phyloP scores from a whole-genome alignment of 2,113 vertebrate genomes.

The Rattus rattus region DNA sequence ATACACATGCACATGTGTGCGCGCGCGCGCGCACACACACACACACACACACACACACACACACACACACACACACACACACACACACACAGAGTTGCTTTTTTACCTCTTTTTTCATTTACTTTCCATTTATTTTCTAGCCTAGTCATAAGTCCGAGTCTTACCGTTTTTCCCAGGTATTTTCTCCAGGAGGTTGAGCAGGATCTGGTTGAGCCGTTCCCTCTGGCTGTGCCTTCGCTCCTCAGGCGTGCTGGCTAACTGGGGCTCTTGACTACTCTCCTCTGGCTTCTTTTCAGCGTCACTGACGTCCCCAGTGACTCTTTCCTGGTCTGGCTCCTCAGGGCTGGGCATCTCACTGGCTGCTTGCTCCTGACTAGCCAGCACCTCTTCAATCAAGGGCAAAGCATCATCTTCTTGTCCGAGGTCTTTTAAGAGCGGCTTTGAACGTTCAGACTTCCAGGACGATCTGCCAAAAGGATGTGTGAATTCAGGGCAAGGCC shows the following conservation, averaged over 20 bases:
- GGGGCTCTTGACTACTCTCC: constrained; percentile 53
- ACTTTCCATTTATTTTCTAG: background rate
- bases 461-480: constrained; percentile 88
- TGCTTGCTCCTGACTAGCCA: constrained; percentile 82
- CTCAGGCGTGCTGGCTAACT: constrained; percentile 87
- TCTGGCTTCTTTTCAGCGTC: constrained; percentile 83
- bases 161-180: constrained; percentile 97
- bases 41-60: too few relatives aligned
- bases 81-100: background rate
- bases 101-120: background rate
- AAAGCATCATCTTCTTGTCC: constrained; percentile 87
- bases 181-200: constrained; percentile 95
- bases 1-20: background rate
- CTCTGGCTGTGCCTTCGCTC: constrained; percentile 92
- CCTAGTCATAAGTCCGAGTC: constrained; percentile 52
- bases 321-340: constrained; percentile 88
- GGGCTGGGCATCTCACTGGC: constrained; percentile 79
- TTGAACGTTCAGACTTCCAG: constrained; percentile 96
- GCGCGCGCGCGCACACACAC: background rate
- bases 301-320: constrained; percentile 75
- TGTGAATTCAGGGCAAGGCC: background rate
- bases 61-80: background rate
- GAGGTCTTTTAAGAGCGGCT: constrained; percentile 86
- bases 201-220: constrained; percentile 96
- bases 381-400: constrained; percentile 88